A percentile compares a stretch with the other conserved stretches of the same genome.
Conservation (phyloP, 1,140 invertebrate genomes). For the Zelostemma sp. region DNA sequence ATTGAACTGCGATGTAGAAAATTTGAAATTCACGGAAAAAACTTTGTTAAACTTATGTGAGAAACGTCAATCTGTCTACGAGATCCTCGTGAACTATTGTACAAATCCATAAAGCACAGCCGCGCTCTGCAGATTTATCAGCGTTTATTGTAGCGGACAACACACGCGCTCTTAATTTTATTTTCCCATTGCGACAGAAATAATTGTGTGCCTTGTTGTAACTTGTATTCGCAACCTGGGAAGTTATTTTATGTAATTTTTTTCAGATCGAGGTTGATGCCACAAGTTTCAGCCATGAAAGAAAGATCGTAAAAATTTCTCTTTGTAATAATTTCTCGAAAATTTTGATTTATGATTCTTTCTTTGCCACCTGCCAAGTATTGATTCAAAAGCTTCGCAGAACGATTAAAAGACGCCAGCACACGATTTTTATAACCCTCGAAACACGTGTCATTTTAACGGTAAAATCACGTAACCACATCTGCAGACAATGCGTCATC, state of each 20-base stretch:
- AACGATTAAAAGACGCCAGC: constrained; percentile 27
- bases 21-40: constrained; percentile 18
- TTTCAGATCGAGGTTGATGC: constrained; percentile 8
- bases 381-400: constrained; percentile 5
- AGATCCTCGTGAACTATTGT: constrained; percentile 16
- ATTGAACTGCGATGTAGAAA: constrained; percentile 15
- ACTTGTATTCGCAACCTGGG: constrained; percentile 23
- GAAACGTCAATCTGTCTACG: constrained; percentile 17
- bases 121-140: constrained; percentile 34
- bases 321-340: neutral
- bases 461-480: constrained; percentile 12
- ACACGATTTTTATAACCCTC: constrained; percentile 18
- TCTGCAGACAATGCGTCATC: constrained; percentile 22
- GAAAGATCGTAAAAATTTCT: neutral
- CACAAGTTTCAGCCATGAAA: neutral
- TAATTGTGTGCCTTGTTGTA: constrained; percentile 30
- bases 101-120: constrained; percentile 33
- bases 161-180: constrained; percentile 37
- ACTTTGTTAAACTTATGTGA: constrained; percentile 11
- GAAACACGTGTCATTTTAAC: constrained; percentile 36
- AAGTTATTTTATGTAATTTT: constrained; percentile 33
- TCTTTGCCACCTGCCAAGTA: neutral
- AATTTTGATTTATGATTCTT: neutral
- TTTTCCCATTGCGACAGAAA: constrained; percentile 48
- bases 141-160: constrained; percentile 33